Percentiles rank a stretch among this genome's conserved stretches.
Conservation (phyloP, 1,140 invertebrate species). For the Goniozus legneri region DNA sequence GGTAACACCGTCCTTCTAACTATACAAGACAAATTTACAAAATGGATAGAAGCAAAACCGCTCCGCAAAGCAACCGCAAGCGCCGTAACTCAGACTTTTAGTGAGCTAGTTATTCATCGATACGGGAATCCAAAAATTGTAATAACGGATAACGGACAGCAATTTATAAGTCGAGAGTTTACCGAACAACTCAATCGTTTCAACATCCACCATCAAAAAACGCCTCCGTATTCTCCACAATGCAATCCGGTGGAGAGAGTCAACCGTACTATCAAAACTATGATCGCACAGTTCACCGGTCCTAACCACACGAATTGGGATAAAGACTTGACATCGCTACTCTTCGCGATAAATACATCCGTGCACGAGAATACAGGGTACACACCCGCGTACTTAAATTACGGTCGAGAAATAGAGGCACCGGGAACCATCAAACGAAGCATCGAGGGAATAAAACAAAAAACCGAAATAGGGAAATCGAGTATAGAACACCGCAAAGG, state of each 20-base stretch:
- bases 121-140: slow-evolving; percentile 36
- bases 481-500: too few relatives aligned
- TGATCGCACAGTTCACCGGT: too few relatives aligned
- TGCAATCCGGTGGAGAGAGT: too few relatives aligned
- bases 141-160: slow-evolving; percentile 44
- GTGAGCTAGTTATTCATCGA: slow-evolving; percentile 28
- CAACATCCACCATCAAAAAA: too few relatives aligned
- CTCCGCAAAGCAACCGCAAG: slow-evolving; percentile 31
- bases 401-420: too few relatives aligned
- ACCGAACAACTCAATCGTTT: slow-evolving; percentile 23
- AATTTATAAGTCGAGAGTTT: slow-evolving; percentile 36
- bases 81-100: slow-evolving; percentile 22
- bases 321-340: slow-evolving; percentile 29
- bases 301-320: slow-evolving; percentile 35
- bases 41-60: slow-evolving; percentile 38
- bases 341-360: slow-evolving; percentile 46
- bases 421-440: too few relatives aligned
- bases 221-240: too few relatives aligned
- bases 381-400: too few relatives aligned
- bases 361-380: not conserved
- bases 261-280: too few relatives aligned
- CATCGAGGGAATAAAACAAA: too few relatives aligned
- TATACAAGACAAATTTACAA: slow-evolving; percentile 22
- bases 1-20: slow-evolving; percentile 33
- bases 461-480: too few relatives aligned